These are phyloP conservation scores for Cosmia trapezina DNA, from an alignment of 2,888 invertebrate species.

Conservation along the genomic window DNA sequence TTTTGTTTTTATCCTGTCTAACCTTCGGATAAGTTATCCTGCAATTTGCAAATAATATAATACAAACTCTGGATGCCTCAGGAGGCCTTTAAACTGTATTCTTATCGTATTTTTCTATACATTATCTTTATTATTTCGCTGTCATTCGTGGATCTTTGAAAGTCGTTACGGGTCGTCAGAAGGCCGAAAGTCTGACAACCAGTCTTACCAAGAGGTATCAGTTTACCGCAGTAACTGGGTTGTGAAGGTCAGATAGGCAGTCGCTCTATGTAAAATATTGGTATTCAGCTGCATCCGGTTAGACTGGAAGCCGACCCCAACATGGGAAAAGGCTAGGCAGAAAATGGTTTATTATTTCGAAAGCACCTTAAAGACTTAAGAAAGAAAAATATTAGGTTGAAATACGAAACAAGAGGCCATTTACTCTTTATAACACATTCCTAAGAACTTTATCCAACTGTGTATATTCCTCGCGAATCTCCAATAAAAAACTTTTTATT, in stretches of 20 bases:
- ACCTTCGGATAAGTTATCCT: background rate
- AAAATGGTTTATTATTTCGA: background rate
- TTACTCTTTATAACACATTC: conserved; percentile 16
- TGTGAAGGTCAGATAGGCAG: no score
- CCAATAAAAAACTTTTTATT: conserved; percentile 58
- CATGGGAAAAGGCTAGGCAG: no score
- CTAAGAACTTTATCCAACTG: conserved; percentile 23
- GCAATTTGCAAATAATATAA: background rate
- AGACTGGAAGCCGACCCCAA: no score
- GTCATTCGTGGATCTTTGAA: no score
- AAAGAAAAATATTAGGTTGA: background rate
- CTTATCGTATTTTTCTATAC: background rate
- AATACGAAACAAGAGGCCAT: background rate
- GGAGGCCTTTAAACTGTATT: background rate
- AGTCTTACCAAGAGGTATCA: no score
- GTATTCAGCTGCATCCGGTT: no score
- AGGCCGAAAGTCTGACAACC: no score
- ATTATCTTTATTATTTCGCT: background rate
- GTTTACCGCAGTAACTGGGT: no score
- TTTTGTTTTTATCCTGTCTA: background rate
- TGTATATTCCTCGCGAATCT: conserved; percentile 26
- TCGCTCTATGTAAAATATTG: no score
- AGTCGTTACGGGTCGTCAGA: no score
- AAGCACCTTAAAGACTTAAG: background rate
- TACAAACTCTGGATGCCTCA: background rate